A percentile compares a stretch with the other conserved stretches of the same genome.
These are phyloP conservation scores for Ormyrus nitidulus DNA, from an alignment of 2,888 invertebrate species.

Conservation along the genomic window DNA sequence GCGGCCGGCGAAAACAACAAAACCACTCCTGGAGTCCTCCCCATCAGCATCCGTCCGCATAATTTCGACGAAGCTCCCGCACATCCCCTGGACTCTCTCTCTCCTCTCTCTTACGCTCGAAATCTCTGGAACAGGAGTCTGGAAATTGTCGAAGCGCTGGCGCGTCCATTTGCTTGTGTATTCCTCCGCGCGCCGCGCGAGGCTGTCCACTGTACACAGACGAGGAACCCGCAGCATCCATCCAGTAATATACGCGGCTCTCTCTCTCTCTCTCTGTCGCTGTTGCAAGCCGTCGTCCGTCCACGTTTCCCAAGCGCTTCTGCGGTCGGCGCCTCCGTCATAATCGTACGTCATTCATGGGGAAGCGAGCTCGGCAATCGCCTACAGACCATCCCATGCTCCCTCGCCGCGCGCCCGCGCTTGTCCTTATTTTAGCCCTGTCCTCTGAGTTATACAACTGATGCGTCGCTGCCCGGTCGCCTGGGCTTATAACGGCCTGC, in stretches of 20 bases:
- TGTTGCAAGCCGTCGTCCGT: slow-evolving; percentile 26
- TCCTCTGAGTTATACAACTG: too few relatives aligned
- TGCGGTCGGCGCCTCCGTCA: slow-evolving; percentile 27
- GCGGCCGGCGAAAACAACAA: slow-evolving; percentile 16
- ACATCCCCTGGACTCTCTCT: neutral
- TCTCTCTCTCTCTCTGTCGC: too few relatives aligned
- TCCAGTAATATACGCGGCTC: neutral
- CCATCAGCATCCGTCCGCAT: slow-evolving; percentile 8
- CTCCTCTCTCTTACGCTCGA: too few relatives aligned
- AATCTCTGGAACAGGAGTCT: neutral
- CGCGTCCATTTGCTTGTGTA: neutral
- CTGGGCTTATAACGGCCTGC: too few relatives aligned
- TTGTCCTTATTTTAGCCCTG: slow-evolving; percentile 3
- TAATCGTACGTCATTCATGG: slow-evolving; percentile 42
- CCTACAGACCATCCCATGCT: neutral
- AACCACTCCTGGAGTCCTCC: slow-evolving; percentile 13
- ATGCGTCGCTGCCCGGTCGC: too few relatives aligned
- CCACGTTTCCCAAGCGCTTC: slow-evolving; percentile 28
- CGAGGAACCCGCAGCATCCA: neutral
- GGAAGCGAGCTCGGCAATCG: slow-evolving; percentile 21
- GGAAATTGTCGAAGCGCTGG: slow-evolving; percentile 14
- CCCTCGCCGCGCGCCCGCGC: neutral
- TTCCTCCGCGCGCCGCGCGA: neutral
- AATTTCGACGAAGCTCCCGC: slow-evolving; percentile 13
- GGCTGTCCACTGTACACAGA: neutral